These are phyloP conservation scores for Aplochiton taeniatus DNA, from an alignment of 2,797 vertebrate species.

Conservation along the genomic window DNA sequence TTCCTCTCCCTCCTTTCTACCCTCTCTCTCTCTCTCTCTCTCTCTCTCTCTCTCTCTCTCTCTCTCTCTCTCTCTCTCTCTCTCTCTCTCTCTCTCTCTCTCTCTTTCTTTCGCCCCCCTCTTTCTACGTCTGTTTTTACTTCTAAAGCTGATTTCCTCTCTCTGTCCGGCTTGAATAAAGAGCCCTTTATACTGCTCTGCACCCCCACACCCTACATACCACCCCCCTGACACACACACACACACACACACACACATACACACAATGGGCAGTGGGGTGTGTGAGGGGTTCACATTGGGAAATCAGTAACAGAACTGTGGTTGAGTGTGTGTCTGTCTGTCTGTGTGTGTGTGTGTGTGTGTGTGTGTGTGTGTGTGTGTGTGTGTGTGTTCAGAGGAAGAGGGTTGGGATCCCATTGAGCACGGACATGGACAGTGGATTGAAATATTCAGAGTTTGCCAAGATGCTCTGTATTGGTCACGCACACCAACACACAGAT, in stretches of 20 bases:
- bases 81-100: slow-evolving; percentile 37
- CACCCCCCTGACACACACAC: slow-evolving; percentile 39
- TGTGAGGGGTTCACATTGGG: slow-evolving; percentile 52
- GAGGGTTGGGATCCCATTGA: too few relatives aligned
- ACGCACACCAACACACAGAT: too few relatives aligned
- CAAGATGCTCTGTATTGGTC: too few relatives aligned
- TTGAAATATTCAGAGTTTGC: too few relatives aligned
- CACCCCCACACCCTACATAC: slow-evolving; percentile 41
- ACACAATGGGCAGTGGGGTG: slow-evolving; percentile 8
- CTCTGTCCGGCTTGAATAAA: slow-evolving; percentile 80
- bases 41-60: slow-evolving; percentile 47
- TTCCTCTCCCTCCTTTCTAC: slow-evolving; percentile 19
- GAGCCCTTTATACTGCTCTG: slow-evolving; percentile 77
- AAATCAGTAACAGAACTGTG: slow-evolving; percentile 70
- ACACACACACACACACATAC: slow-evolving; percentile 21
- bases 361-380: background rate
- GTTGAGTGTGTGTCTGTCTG: slow-evolving; percentile 17
- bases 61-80: slow-evolving; percentile 56
- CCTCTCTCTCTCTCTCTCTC: slow-evolving; percentile 41
- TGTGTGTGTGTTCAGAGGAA: slow-evolving; percentile 9
- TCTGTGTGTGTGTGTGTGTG: slow-evolving; percentile 16
- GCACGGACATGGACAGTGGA: too few relatives aligned
- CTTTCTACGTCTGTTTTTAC: slow-evolving; percentile 79
- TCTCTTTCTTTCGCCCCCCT: slow-evolving; percentile 48
- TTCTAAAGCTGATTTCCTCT: slow-evolving; percentile 83